Percentiles rank a stretch among this genome's conserved stretches.
Evolutionary conservation across 2,888 invertebrate species (phyloP).

Genomic region (Drosophila nr. perissopoda): DNA sequence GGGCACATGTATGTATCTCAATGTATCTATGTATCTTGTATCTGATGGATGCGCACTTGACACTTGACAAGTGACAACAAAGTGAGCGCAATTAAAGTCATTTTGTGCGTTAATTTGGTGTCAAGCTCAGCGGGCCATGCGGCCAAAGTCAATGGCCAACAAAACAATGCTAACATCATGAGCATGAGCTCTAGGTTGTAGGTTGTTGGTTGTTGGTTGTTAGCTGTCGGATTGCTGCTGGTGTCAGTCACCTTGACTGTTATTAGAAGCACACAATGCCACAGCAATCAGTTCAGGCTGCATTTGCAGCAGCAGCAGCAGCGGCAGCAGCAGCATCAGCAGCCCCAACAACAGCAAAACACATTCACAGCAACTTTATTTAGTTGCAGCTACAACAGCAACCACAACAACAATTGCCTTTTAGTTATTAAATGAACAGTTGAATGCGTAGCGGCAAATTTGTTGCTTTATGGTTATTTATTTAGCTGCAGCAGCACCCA

Average conservation of each 20-base stretch:
- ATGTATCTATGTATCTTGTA: conserved; percentile 6
- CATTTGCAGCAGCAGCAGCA: conserved; percentile 25
- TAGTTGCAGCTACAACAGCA: conserved; percentile 13
- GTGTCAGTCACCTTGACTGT: conserved; percentile 73
- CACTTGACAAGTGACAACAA: conserved; percentile 9
- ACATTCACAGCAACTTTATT: background rate
- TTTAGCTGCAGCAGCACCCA: conserved; percentile 70
- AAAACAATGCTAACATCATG: conserved; percentile 20
- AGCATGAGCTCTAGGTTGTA: conserved; percentile 27
- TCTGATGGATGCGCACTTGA: conserved; percentile 26
- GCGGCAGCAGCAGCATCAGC: conserved; percentile 25
- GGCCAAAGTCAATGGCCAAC: conserved; percentile 59
- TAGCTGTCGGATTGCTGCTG: conserved; percentile 14
- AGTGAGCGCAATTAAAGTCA: conserved; percentile 68
- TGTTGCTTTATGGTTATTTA: conserved; percentile 26
- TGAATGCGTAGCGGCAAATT: conserved; percentile 66
- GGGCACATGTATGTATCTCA: conserved; percentile 2
- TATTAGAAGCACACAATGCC: conserved; percentile 39
- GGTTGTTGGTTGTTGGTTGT: conserved; percentile 16
- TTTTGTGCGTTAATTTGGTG: conserved; percentile 75
- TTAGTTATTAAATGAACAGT: conserved; percentile 41
- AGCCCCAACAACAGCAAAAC: conserved; percentile 11
- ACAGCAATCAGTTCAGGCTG: conserved; percentile 50
- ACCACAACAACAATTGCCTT: conserved; percentile 22
- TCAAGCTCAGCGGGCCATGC: conserved; percentile 19